Evolutionary conservation across 2,888 invertebrate species (phyloP).

Genomic region (Platypus cylindrus): DNA sequence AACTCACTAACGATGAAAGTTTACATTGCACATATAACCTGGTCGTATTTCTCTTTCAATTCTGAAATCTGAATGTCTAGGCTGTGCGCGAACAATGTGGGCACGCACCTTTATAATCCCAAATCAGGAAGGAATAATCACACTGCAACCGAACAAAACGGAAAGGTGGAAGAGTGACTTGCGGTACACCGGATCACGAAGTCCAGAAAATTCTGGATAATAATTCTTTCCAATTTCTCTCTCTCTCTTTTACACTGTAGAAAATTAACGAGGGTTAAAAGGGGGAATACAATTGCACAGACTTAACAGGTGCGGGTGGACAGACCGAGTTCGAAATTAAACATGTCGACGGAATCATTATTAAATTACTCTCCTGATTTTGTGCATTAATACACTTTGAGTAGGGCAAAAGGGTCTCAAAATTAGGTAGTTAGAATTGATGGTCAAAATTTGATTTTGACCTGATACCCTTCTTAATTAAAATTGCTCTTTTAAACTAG

Average conservation of each 20-base stretch:
- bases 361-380: constrained; percentile 16
- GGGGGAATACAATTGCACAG: constrained; percentile 34
- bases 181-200: constrained; percentile 32
- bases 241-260: no score
- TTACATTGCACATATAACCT: no score
- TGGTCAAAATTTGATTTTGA: constrained; percentile 14
- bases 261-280: constrained; percentile 37
- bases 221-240: constrained; percentile 35
- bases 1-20: no score
- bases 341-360: constrained; percentile 24
- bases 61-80: no score
- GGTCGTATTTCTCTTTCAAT: no score
- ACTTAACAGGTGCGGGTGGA: constrained; percentile 36
- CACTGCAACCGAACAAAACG: no score
- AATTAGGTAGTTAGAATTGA: constrained; percentile 16
- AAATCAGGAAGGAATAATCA: no score
- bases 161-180: constrained; percentile 22
- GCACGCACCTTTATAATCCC: no score
- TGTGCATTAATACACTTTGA: constrained; percentile 17
- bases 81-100: no score
- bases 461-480: constrained; percentile 13
- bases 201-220: constrained; percentile 24
- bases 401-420: constrained; percentile 12
- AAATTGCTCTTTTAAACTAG: constrained; percentile 29
- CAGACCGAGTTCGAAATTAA: constrained; percentile 32